phyloP scores from a whole-genome alignment of 2,797 vertebrate genomes.

The Chelmon rostratus region DNA sequence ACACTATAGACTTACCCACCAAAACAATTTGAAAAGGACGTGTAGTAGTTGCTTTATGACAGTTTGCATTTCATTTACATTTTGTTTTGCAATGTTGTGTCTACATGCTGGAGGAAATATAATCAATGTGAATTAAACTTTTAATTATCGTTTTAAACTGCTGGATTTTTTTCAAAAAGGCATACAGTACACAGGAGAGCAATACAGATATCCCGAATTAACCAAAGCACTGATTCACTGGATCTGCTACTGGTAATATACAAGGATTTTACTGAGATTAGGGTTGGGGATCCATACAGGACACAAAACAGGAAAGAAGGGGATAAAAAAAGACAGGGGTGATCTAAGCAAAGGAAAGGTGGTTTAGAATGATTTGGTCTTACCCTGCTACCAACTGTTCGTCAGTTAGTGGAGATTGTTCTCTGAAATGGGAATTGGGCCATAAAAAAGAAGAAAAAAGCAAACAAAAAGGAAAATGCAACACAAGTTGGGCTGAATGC shows the following conservation, averaged over 20 bases:
- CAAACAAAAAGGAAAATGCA: constrained; percentile 84
- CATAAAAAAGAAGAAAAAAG: constrained; percentile 89
- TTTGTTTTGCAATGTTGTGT: constrained; percentile 22
- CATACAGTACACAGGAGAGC: constrained; percentile 37
- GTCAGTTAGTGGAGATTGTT: constrained; percentile 94
- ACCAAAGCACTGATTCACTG: constrained; percentile 66
- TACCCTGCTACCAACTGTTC: constrained; percentile 98
- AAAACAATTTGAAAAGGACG: constrained; percentile 42
- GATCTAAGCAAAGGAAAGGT: constrained; percentile 88
- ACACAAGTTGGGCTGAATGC: constrained; percentile 83
- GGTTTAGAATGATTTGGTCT: constrained; percentile 90
- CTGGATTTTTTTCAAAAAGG: constrained; percentile 15
- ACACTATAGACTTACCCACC: constrained; percentile 59
- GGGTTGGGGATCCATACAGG: constrained; percentile 67
- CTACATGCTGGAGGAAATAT: constrained; percentile 27
- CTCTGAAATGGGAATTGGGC: constrained; percentile 96
- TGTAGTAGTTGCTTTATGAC: constrained; percentile 25
- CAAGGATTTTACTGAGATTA: constrained; percentile 66
- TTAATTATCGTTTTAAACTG: constrained; percentile 35
- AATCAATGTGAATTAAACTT: constrained; percentile 49
- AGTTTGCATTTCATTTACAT: constrained; percentile 43
- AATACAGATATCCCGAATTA: constrained; percentile 49
- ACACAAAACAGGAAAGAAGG: constrained; percentile 78
- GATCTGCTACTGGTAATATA: constrained; percentile 51
- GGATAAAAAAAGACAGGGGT: constrained; percentile 83